Percentiles rank a stretch among this genome's conserved stretches.
Evolutionary conservation across 2,113 vertebrate genomes (phyloP).

Genomic region (Pardalotus punctatus): DNA sequence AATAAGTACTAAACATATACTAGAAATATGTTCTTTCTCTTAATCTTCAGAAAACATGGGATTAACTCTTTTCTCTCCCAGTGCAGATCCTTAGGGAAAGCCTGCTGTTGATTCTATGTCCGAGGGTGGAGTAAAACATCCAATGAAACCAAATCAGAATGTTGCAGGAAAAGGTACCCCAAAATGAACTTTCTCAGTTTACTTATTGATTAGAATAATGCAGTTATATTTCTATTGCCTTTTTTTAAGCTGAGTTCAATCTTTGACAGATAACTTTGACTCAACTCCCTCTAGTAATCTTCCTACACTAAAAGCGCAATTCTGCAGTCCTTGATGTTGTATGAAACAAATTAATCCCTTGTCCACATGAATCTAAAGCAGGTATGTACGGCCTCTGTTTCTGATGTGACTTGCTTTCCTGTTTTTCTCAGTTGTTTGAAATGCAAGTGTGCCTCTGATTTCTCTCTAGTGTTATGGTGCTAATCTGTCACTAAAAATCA

Average conservation of each 20-base stretch:
- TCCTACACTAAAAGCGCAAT: not conserved
- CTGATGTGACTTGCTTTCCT: not conserved
- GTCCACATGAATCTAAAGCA: not conserved
- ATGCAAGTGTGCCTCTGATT: not conserved
- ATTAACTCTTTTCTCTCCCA: not conserved
- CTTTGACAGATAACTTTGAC: not conserved
- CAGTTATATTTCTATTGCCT: not conserved
- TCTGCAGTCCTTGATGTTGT: not conserved
- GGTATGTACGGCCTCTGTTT: not conserved
- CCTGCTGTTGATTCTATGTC: not conserved
- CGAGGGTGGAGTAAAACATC: not conserved
- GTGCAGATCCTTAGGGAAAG: fast-evolving
- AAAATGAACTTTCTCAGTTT: not conserved
- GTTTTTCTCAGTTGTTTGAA: not conserved
- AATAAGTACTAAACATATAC: not conserved
- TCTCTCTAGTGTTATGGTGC: not conserved
- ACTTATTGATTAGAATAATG: not conserved
- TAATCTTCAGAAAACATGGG: not conserved
- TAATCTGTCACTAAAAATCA: not conserved
- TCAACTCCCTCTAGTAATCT: not conserved
- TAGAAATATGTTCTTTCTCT: not conserved
- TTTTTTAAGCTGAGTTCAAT: not conserved
- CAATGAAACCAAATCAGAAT: not conserved
- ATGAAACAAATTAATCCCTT: not conserved
- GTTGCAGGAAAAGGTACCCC: not conserved